Percentiles rank a stretch among this genome's conserved stretches.
Evolutionary conservation across 2,797 vertebrate genomes (phyloP).

Genomic region (Chrysocyon brachyurus): DNA sequence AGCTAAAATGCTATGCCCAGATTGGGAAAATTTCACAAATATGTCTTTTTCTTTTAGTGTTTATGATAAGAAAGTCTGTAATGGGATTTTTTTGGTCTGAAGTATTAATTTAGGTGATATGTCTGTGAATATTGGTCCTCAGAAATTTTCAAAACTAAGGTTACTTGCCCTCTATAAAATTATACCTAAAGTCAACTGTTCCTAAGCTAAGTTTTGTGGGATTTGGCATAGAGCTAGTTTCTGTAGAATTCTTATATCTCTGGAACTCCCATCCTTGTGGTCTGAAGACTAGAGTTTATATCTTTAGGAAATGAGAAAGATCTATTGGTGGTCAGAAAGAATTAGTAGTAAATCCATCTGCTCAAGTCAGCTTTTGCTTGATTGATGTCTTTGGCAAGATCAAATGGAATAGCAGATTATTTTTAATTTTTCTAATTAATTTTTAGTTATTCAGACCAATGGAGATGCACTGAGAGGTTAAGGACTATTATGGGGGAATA

Average conservation of each 20-base stretch:
- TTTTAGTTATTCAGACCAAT: slow-evolving; percentile 41
- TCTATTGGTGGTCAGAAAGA: background rate
- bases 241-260: background rate
- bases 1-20: background rate
- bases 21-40: background rate
- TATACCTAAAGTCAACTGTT: background rate
- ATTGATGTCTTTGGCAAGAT: slow-evolving; percentile 20
- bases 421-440: slow-evolving; percentile 12
- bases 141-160: slow-evolving; percentile 34
- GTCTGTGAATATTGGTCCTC: background rate
- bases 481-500: background rate
- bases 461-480: slow-evolving; percentile 12
- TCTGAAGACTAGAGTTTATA: background rate
- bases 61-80: background rate
- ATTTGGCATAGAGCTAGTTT: slow-evolving; percentile 37
- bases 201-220: slow-evolving; percentile 12
- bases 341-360: background rate
- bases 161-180: background rate
- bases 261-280: background rate
- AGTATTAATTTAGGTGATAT: background rate
- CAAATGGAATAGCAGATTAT: background rate
- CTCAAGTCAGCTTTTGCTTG: background rate
- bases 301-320: slow-evolving; percentile 17
- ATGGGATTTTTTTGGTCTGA: background rate
- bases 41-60: background rate